Base-by-base conservation (phyloP, 1,140 invertebrate genomes). In the Yoshiicerus persimilis region DNA sequence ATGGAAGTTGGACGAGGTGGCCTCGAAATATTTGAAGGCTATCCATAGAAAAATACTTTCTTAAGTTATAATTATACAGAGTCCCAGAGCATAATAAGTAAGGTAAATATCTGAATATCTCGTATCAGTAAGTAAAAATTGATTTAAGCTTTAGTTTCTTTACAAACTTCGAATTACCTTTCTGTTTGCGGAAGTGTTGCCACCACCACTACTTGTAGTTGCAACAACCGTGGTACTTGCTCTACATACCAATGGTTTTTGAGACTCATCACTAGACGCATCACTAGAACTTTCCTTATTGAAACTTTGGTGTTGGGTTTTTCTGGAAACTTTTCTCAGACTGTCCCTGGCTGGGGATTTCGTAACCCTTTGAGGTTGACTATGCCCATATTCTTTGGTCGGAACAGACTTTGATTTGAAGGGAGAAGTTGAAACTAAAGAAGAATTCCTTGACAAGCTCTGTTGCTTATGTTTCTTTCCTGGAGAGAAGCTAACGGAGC, bases 181-280 rank as follows among this genome's bases (percentile, higher is more conserved):
- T 85, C 34, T 88, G 23, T 27, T 27, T 62, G 10, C n/a, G 11
- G 11, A 1, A 23, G 32, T 8, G 38, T 38, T 80, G 1, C 32
- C 75, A 8, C 27, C 30, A 34, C 32, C 75, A 8, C 27, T 20
- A 34, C 27, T 86, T 2, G 47, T n/a, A 86, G 30, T 23, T 36
- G 32, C 30, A 32, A 9, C 16, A 4, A 20, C 25, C 38, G 25
- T 41, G 20, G 23, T 13, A 30, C 47, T 36, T 41, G 32, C 32
- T 23, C 84, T 13, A 77, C 41, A 87, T 8, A 90, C 87, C 13
- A 90, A 62, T n/a, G 89, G 89, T 34, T 87, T 91, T 86, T 90
- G 89, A 47, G 88, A 89, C 56, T 91, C 90, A 62, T 91, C 90
- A 85, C 90, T 91, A 11, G 88, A 89, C n/a, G 88, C 84, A n/a